These are phyloP conservation scores for Pelodiscus sinensis DNA, from an alignment of 2,113 vertebrate genomes.

Conservation along the genomic window DNA sequence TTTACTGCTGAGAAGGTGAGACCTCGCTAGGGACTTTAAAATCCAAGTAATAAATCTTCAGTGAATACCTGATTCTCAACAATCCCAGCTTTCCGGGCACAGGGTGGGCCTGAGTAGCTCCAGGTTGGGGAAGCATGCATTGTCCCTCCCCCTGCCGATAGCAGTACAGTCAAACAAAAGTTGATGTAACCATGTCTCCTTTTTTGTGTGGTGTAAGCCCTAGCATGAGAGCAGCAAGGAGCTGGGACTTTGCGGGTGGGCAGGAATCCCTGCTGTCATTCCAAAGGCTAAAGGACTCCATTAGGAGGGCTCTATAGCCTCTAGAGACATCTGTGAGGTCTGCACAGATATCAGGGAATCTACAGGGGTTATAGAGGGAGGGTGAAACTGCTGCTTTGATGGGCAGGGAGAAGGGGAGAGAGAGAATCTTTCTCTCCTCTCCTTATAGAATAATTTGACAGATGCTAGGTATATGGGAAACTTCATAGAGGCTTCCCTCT, in stretches of 20 bases:
- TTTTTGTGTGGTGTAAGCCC: not conserved
- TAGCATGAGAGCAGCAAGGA: not conserved
- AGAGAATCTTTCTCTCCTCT: not conserved
- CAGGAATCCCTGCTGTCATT: not conserved
- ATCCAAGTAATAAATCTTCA: not conserved
- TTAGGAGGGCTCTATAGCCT: not conserved
- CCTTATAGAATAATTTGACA: not conserved
- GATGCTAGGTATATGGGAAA: not conserved
- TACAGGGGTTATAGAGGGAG: not conserved
- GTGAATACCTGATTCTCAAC: not conserved
- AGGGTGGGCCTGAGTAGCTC: not conserved
- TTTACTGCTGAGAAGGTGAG: slow-evolving; percentile 50
- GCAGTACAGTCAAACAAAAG: slow-evolving; percentile 13
- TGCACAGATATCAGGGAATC: not conserved
- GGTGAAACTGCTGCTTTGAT: not conserved
- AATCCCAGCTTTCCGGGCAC: not conserved
- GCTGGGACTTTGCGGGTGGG: not conserved
- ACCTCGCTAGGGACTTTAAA: slow-evolving; percentile 13
- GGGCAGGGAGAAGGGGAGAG: not conserved
- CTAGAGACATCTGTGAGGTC: not conserved
- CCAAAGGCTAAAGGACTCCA: not conserved
- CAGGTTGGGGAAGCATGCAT: not conserved
- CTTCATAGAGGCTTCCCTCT: not conserved
- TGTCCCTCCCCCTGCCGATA: not conserved
- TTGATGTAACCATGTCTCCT: not conserved